Base-by-base conservation (phyloP, 2,888 invertebrate genomes). In the Petrolisthes manimaculis region DNA sequence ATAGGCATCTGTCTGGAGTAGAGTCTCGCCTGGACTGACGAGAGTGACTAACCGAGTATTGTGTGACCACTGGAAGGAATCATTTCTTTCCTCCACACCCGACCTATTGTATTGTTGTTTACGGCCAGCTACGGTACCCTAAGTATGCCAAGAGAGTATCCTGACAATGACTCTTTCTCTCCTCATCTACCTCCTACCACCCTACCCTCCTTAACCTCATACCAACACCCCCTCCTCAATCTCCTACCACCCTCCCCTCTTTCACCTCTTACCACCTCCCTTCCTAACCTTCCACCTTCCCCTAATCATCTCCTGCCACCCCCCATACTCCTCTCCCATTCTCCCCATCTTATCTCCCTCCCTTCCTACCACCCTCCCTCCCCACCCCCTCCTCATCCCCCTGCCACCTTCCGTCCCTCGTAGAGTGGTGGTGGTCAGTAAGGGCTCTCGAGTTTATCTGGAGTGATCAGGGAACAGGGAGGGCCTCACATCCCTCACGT, bases 401-500 rank as follows among this genome's bases (percentile, higher is more conserved):
- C 74, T n/a, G 5, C 9, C 9, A n/a, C 74, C 78, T 18, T n/a
- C 54, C 54, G n/a, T 5, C 78, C 55, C 54, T 79, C 54, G 55
- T 37, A 37, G 37, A 37, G 37, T 37, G 37, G 37, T 37, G 37
- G 37, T 37, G 37, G 37, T 37, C 85, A 85, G 85, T 85, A 61
- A 79, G 71, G 54, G 67, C 56, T 24, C 18, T 75, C 37, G 21
- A 71, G 67, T 53, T 69, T 79, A 75, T 75, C 75, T 55, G 84
- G 56, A 84, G 77, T 77, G 77, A 84, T 84, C 84, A 56, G 37
- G 84, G 75, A 55, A 18, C n/a, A 74, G 74, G 69, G 56, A 83
- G 82, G 82, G 54, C 75, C 53, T 18, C 37, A 69, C 83, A 77
- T 83, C 86, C 83, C 56, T 87, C 86, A 87, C 74, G 37, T 75